These are phyloP conservation scores for Leptopilina myrica DNA, from an alignment of 2,888 invertebrate genomes.

Conservation along the genomic window DNA sequence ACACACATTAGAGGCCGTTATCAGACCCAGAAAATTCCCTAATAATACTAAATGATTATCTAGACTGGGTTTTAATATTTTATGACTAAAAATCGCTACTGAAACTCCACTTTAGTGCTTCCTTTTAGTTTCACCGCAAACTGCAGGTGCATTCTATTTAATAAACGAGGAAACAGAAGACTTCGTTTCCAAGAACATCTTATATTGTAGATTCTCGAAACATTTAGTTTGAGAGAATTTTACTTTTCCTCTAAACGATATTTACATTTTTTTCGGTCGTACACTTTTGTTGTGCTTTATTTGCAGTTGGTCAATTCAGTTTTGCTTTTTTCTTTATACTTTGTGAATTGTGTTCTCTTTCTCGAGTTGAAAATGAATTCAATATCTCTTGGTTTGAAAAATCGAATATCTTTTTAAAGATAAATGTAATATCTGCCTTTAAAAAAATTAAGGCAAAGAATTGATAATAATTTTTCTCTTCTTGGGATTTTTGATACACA, in stretches of 20 bases:
- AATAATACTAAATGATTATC: slow-evolving; percentile 18
- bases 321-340: too few relatives aligned
- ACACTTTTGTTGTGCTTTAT: too few relatives aligned
- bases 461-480: too few relatives aligned
- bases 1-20: slow-evolving; percentile 20
- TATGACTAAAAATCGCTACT: slow-evolving; percentile 29
- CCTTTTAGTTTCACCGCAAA: slow-evolving; percentile 22
- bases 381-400: too few relatives aligned
- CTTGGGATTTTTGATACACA: too few relatives aligned
- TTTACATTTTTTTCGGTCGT: slow-evolving; percentile 8
- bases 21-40: slow-evolving; percentile 16
- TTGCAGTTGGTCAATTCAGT: too few relatives aligned
- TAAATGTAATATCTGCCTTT: too few relatives aligned
- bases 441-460: too few relatives aligned
- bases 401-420: too few relatives aligned
- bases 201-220: slow-evolving; percentile 4
- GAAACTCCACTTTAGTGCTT: slow-evolving; percentile 8
- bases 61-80: slow-evolving; percentile 8
- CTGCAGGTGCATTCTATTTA: slow-evolving; percentile 4
- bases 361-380: too few relatives aligned
- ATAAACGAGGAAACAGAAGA: slow-evolving; percentile 29
- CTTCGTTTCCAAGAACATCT: not conserved
- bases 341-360: too few relatives aligned
- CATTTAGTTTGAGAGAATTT: not conserved
- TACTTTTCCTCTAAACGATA: not conserved